phyloP scores from a whole-genome alignment of 2,888 invertebrate genomes.

The Melikaiella ostensackeni region DNA sequence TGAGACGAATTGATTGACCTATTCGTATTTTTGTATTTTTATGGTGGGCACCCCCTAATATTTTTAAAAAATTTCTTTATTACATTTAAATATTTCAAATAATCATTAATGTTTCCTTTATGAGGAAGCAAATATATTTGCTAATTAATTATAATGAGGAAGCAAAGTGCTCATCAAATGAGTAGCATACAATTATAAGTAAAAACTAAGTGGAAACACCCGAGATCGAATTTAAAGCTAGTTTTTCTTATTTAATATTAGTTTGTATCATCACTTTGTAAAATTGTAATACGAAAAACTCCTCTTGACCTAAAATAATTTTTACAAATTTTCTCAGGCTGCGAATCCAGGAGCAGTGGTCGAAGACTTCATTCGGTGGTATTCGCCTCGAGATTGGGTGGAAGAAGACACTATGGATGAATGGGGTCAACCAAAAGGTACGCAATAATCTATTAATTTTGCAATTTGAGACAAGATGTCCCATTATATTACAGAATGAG shows the following conservation, averaged over 20 bases:
- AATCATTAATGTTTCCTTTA: too few relatives aligned
- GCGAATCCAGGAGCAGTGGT: slow-evolving; percentile 95
- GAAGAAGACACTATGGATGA: slow-evolving; percentile 80
- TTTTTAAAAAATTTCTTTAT: too few relatives aligned
- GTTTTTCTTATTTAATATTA: background rate
- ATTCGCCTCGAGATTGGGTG: slow-evolving; percentile 97
- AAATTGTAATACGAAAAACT: background rate
- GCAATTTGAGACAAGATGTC: slow-evolving; percentile 9
- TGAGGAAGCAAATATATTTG: too few relatives aligned
- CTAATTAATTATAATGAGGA: too few relatives aligned
- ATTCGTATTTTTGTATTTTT: too few relatives aligned
- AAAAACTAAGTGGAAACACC: too few relatives aligned
- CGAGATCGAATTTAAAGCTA: too few relatives aligned
- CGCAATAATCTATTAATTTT: slow-evolving; percentile 27
- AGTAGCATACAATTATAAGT: too few relatives aligned
- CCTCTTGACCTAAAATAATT: slow-evolving; percentile 24
- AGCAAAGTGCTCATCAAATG: too few relatives aligned
- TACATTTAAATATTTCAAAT: too few relatives aligned
- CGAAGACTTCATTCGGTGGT: slow-evolving; percentile 99
- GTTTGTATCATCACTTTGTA: background rate
- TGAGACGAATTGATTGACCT: too few relatives aligned
- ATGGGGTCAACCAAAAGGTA: slow-evolving; percentile 80
- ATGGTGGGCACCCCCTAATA: too few relatives aligned
- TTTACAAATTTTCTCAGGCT: slow-evolving; percentile 78
- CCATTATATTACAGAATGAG: slow-evolving; percentile 3